Percentiles rank a stretch among this genome's conserved stretches.
Evolutionary conservation across 1,140 invertebrate species (phyloP).

Genomic region (Drosophila grimshawi): DNA sequence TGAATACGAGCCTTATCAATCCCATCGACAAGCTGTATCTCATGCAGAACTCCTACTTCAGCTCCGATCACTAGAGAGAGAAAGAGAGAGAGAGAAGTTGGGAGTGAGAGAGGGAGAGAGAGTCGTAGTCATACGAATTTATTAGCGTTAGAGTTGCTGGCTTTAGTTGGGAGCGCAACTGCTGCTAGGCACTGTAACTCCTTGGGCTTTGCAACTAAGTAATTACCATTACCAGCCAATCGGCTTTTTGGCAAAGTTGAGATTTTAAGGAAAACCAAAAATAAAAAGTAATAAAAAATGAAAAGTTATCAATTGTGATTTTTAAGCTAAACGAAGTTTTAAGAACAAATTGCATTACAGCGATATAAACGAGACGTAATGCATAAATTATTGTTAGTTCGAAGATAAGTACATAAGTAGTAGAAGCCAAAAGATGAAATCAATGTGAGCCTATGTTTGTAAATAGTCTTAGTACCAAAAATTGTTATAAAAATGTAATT

Average conservation of each 20-base stretch:
- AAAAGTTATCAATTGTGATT: slow-evolving; percentile 74
- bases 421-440: slow-evolving; percentile 45
- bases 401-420: slow-evolving; percentile 42
- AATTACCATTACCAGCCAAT: slow-evolving; percentile 6
- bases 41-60: slow-evolving; percentile 98
- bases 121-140: slow-evolving; percentile 72
- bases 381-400: slow-evolving; percentile 65
- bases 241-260: slow-evolving; percentile 37
- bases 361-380: slow-evolving; percentile 45
- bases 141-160: slow-evolving; percentile 72
- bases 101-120: neutral
- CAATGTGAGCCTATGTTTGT: slow-evolving; percentile 72
- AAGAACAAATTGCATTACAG: slow-evolving; percentile 54
- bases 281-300: slow-evolving; percentile 41
- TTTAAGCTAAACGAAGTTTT: slow-evolving; percentile 80
- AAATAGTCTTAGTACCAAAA: slow-evolving; percentile 73
- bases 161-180: slow-evolving; percentile 18
- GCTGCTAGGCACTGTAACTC: slow-evolving; percentile 51
- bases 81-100: slow-evolving; percentile 9
- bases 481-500: slow-evolving; percentile 79
- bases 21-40: slow-evolving; percentile 99
- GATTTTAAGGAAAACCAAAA: slow-evolving; percentile 54
- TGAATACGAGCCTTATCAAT: slow-evolving; percentile 90
- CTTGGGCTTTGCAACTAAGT: slow-evolving; percentile 26
- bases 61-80: slow-evolving; percentile 69